Percentiles rank a stretch among this genome's conserved stretches.
Evolutionary conservation across 2,888 invertebrate genomes (phyloP).

Genomic region (Tridacna crocea): DNA sequence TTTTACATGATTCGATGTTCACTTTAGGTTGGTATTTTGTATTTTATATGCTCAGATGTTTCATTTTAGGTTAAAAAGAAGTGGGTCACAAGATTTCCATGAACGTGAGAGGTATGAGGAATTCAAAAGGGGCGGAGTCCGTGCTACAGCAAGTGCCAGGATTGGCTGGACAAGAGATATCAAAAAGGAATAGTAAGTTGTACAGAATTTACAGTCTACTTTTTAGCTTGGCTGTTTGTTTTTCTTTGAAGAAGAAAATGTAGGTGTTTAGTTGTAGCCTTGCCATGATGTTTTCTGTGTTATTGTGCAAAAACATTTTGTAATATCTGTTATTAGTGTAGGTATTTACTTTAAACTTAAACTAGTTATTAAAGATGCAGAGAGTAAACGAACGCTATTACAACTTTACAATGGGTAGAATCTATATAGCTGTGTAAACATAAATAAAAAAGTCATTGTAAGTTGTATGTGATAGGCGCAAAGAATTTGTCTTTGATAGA

Average conservation of each 20-base stretch:
- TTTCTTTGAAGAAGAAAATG: too few relatives aligned
- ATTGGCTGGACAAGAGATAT: slow-evolving; percentile 87
- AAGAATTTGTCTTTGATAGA: too few relatives aligned
- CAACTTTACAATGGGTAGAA: not conserved
- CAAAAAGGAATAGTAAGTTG: slow-evolving; percentile 71
- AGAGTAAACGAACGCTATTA: not conserved
- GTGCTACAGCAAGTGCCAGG: slow-evolving; percentile 90
- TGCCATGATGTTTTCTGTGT: too few relatives aligned
- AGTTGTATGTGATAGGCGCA: too few relatives aligned
- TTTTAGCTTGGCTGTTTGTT: too few relatives aligned
- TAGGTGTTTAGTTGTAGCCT: too few relatives aligned
- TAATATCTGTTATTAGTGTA: too few relatives aligned
- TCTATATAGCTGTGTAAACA: not conserved
- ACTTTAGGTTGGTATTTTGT: slow-evolving; percentile 47
- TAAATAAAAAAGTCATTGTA: not conserved
- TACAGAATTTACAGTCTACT: too few relatives aligned
- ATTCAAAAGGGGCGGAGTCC: slow-evolving; percentile 88
- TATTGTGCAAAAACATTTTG: too few relatives aligned
- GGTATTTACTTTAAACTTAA: too few relatives aligned
- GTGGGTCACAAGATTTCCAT: slow-evolving; percentile 84
- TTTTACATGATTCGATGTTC: not conserved
- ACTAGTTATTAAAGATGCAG: not conserved
- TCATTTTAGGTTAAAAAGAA: slow-evolving; percentile 83
- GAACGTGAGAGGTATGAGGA: slow-evolving; percentile 77
- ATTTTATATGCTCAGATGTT: not conserved